phyloP scores from a whole-genome alignment of 2,888 invertebrate species.

The Odontocerum albicorne region DNA sequence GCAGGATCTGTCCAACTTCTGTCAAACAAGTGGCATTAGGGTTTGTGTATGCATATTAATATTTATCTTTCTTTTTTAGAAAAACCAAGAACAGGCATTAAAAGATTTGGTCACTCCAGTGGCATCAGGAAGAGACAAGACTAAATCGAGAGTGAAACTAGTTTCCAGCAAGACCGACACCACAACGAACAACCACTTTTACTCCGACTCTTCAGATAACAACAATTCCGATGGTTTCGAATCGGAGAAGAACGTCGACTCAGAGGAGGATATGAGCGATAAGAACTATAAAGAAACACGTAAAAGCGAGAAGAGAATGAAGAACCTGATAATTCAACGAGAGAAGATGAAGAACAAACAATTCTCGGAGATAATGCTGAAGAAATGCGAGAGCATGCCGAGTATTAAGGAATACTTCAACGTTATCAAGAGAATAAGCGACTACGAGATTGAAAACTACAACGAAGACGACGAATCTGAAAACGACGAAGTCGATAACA shows the following conservation, averaged over 20 bases:
- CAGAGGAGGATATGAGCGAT: background rate
- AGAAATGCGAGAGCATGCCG: background rate
- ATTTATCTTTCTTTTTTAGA: no score
- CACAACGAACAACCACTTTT: background rate
- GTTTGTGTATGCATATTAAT: background rate
- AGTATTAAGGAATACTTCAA: constrained; percentile 4
- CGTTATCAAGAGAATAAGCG: constrained; percentile 4
- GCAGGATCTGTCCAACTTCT: no score
- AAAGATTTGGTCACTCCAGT: constrained; percentile 15
- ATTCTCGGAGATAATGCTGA: constrained; percentile 2
- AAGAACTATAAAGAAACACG: background rate
- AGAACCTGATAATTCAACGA: background rate
- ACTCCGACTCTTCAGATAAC: no score
- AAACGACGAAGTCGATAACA: constrained; percentile 18
- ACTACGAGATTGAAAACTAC: constrained; percentile 4
- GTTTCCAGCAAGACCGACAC: background rate
- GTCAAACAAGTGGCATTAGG: no score
- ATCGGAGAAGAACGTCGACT: background rate
- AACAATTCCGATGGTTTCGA: background rate
- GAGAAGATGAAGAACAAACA: background rate
- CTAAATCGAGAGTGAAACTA: no score
- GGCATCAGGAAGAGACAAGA: background rate
- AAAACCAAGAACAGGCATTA: constrained; percentile 23
- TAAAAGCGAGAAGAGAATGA: background rate
- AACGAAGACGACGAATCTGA: constrained; percentile 19